Evolutionary conservation across 2,113 vertebrate genomes (phyloP), one percentile per base, ranked within the genome.

Genomic region (Gobio gobio): DNA sequence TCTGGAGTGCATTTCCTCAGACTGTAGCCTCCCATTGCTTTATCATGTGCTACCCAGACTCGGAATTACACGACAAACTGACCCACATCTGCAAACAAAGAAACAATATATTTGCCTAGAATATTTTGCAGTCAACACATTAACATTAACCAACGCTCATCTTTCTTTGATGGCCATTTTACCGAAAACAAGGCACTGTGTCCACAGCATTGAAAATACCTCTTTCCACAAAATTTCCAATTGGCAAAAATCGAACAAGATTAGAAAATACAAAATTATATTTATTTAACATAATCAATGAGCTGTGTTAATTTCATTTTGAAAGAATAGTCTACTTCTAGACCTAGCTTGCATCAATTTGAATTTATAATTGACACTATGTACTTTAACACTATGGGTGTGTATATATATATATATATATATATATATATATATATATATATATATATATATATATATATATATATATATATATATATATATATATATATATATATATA

Each of bases 1-100:
- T 89, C 91, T 87, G 56, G 79, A 90, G 83, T 91, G 91, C 90
- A 93, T 91, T 93, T 92, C 86, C 79, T 47, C 83, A 88, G 90
- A 90, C 91, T 18, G 51, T 89, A 89, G 91, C 88, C 88, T 90
- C 91, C 88, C 92, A 94, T 78, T 93, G 95, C 59, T 66, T 82
- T 49, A 80, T 36, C 33, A n/a, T 54, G 47, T 18, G 43, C 29
- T 26, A 36, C 36, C 26, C 54, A 47, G 36, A 66, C 26, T 10
- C 18, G 36, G 8, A 18, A 82, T 36, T 54, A 51, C 43, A 66
- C 12, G 5, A 22, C 33, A 64, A 49, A 80, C n/a, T 13, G 36
- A 79, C 43, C 24, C 58, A 26, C 59, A 63, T 63, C 58, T 47
- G n/a, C 29, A 4, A 40, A 61, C 14, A 43, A 14, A 78, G 20